A percentile compares a stretch with the other conserved stretches of the same genome.
phyloP scores from a whole-genome alignment of 2,888 invertebrate genomes.

The Brachypalpus laphriformis region DNA sequence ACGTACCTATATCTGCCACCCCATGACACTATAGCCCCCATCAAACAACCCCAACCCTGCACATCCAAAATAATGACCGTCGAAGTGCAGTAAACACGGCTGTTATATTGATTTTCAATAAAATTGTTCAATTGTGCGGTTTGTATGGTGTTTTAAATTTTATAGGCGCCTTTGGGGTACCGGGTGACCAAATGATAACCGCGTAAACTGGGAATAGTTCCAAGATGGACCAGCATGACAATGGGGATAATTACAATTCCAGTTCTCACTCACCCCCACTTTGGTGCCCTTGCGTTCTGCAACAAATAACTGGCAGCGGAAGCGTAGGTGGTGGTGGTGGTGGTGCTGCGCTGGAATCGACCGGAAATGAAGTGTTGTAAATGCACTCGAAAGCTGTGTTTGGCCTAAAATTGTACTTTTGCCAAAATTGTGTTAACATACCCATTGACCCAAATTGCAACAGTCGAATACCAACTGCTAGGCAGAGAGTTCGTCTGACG shows the following conservation, averaged over 20 bases:
- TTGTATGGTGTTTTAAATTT: conserved; percentile 38
- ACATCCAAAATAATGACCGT: conserved; percentile 1
- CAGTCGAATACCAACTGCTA: conserved; percentile 48
- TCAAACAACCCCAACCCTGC: not conserved
- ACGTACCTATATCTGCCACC: not conserved
- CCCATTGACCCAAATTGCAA: conserved; percentile 72
- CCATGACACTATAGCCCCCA: not conserved
- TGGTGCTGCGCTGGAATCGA: conserved; percentile 43
- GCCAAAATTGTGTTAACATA: conserved; percentile 74
- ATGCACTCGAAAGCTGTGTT: conserved; percentile 70
- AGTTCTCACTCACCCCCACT: not conserved
- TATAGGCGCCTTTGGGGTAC: not conserved
- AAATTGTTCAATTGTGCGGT: conserved; percentile 65
- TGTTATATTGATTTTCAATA: conserved; percentile 64
- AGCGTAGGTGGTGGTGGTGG: not conserved
- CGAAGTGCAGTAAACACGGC: conserved; percentile 15
- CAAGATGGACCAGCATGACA: conserved; percentile 60
- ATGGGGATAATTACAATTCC: conserved; percentile 60
- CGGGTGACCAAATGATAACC: conserved; percentile 26
- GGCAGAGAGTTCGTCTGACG: conserved; percentile 29
- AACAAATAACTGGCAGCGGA: conserved; percentile 34
- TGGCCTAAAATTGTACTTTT: conserved; percentile 61
- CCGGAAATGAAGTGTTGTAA: conserved; percentile 70
- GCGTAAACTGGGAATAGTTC: conserved; percentile 43
- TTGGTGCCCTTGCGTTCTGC: not conserved